Percentiles rank a stretch among this genome's conserved stretches.
Evolutionary conservation across 2,113 vertebrate genomes (phyloP).

Genomic region (Pelecanus crispus): DNA sequence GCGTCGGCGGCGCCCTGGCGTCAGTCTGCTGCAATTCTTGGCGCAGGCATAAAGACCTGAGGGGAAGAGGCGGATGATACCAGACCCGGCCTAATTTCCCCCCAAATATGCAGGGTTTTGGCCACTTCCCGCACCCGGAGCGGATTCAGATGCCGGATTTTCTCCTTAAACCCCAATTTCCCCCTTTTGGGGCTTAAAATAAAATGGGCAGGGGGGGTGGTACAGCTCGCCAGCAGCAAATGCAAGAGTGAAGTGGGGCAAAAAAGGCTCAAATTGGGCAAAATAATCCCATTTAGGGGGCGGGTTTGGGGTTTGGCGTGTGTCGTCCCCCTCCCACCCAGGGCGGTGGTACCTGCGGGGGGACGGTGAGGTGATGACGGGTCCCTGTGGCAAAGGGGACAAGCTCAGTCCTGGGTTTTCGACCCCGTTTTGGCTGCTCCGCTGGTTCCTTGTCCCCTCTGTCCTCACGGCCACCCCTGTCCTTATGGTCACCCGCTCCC

Average conservation of each 20-base stretch:
- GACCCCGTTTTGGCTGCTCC: background rate
- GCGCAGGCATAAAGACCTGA: background rate
- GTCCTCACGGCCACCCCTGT: background rate
- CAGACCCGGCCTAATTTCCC: background rate
- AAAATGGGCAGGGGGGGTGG: rapidly evolving
- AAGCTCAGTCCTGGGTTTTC: background rate
- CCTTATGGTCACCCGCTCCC: background rate
- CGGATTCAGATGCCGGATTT: rapidly evolving
- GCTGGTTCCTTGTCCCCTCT: background rate
- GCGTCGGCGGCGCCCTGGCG: background rate
- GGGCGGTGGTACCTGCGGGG: background rate
- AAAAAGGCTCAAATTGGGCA: background rate
- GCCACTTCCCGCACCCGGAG: background rate
- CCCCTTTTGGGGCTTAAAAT: background rate
- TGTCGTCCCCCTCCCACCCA: background rate
- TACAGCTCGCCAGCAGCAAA: no score
- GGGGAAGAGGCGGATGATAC: background rate
- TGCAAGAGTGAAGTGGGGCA: background rate
- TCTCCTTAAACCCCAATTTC: background rate
- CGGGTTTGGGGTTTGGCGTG: background rate
- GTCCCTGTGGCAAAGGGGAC: background rate
- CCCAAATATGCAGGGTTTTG: rapidly evolving
- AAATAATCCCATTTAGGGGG: background rate
- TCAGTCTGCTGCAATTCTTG: background rate
- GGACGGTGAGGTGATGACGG: background rate